Conservation (phyloP, 2,888 invertebrate genomes). For the Pheosia gnoma region DNA sequence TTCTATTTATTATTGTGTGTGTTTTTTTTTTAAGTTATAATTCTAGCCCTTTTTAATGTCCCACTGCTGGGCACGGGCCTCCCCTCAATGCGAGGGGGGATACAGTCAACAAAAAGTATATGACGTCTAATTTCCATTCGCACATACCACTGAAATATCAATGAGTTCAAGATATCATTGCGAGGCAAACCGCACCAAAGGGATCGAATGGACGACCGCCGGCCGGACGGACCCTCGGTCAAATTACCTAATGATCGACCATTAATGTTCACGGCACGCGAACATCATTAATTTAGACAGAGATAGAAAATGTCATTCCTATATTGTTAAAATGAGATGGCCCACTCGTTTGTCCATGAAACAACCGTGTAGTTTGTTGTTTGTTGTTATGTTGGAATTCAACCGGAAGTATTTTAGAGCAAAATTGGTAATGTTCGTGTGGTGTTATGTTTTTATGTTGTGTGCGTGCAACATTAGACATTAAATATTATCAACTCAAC, state of each 20-base stretch:
- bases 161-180: conserved; percentile 3
- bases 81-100: no score
- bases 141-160: neutral
- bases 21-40: no score
- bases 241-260: conserved; percentile 6
- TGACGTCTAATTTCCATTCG: neutral
- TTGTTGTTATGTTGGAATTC: neutral
- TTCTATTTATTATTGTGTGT: no score
- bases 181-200: neutral
- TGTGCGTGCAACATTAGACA: no score
- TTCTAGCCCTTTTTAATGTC: no score
- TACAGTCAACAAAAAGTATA: neutral
- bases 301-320: neutral
- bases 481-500: no score
- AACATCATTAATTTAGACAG: neutral
- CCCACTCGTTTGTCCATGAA: neutral
- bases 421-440: neutral
- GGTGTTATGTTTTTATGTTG: neutral
- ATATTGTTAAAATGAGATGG: neutral
- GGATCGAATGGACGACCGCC: neutral
- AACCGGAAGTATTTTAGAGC: neutral
- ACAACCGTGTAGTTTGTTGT: neutral
- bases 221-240: neutral
- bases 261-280: conserved; percentile 2
- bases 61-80: no score